These are phyloP conservation scores for Cyprinodon brontotheroides DNA, from an alignment of 2,113 vertebrate genomes.

Conservation along the genomic window DNA sequence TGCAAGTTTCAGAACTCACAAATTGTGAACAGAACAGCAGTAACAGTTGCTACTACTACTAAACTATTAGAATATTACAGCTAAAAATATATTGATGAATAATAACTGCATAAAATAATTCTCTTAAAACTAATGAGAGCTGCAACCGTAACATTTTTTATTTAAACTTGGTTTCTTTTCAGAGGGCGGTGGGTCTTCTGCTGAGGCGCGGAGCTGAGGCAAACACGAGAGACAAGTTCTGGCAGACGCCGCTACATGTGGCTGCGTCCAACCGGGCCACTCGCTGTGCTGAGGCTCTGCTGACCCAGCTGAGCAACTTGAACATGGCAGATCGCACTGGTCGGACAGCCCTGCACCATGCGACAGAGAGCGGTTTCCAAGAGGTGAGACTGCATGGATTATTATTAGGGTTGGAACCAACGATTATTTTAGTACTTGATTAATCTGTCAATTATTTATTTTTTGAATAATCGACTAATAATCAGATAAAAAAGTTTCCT, in stretches of 20 bases:
- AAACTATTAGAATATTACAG: not conserved
- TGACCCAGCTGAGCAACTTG: conserved; percentile 88
- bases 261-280: conserved; percentile 92
- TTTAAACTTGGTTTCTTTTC: conserved; percentile 10
- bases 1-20: not conserved
- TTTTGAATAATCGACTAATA: too few relatives aligned
- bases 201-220: conserved; percentile 92
- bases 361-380: conserved; percentile 91
- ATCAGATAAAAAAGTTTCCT: too few relatives aligned
- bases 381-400: conserved; percentile 78
- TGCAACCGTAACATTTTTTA: conserved; percentile 7
- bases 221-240: conserved; percentile 93
- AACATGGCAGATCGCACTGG: conserved; percentile 92
- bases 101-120: too few relatives aligned
- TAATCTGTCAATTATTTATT: too few relatives aligned
- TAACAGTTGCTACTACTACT: not conserved
- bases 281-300: conserved; percentile 91
- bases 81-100: not conserved
- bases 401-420: not conserved
- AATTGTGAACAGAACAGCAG: not conserved
- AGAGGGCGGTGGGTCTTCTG: conserved; percentile 92
- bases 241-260: conserved; percentile 95
- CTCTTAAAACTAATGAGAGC: not conserved
- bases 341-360: conserved; percentile 94
- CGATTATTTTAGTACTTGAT: too few relatives aligned